Conservation (phyloP, 2,113 vertebrate species). For the Puffinus mauretanicus region DNA sequence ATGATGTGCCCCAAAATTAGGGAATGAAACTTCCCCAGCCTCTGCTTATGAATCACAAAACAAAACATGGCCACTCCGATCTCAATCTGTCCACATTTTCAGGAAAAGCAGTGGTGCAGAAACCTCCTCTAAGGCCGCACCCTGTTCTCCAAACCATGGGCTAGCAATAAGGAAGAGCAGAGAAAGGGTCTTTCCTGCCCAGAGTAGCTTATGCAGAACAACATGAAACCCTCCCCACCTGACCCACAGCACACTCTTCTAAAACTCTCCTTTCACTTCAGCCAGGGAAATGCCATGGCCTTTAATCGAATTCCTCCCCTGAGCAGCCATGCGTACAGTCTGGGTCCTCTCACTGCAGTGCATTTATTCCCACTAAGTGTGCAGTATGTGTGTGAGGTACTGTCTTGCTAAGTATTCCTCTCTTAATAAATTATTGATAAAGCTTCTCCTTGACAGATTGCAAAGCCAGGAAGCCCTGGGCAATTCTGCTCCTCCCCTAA, state of each 20-base stretch:
- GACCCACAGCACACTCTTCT: neutral
- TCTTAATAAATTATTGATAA: conserved; percentile 49
- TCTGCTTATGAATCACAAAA: fast-evolving
- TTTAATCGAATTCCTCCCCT: neutral
- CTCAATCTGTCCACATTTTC: neutral
- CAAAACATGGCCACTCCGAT: neutral
- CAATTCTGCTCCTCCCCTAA: neutral
- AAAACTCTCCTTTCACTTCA: neutral
- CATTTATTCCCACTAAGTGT: neutral
- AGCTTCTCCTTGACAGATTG: conserved; percentile 11
- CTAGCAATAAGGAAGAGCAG: neutral
- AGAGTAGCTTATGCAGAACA: neutral
- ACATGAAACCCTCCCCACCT: fast-evolving
- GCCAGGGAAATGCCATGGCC: neutral
- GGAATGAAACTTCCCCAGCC: neutral
- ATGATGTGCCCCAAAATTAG: neutral
- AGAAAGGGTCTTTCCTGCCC: neutral
- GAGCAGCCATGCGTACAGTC: neutral
- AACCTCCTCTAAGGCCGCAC: neutral
- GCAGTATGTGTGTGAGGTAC: fast-evolving
- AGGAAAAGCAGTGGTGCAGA: neutral
- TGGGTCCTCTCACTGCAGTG: neutral
- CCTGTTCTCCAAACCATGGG: neutral
- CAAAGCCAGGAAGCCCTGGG: neutral
- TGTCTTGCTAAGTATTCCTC: neutral